These are phyloP conservation scores for Eciton burchellii DNA, from an alignment of 1,140 invertebrate genomes.

Conservation along the genomic window DNA sequence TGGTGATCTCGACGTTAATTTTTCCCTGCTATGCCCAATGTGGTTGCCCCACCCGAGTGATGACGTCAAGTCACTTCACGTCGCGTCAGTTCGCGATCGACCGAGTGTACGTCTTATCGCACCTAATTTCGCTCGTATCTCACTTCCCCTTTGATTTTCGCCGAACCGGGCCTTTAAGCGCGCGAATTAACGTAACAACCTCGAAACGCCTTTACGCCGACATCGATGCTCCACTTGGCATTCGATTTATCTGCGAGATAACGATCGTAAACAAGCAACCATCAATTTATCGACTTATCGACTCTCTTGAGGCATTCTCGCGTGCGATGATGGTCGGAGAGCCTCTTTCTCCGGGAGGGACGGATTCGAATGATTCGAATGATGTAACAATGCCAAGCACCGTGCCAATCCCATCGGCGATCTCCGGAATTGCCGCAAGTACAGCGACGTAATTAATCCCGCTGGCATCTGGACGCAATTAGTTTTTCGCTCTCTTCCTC, in stretches of 20 bases:
- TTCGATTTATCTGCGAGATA: no score
- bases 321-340: no score
- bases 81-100: constrained; percentile 1
- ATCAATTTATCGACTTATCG: no score
- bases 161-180: background rate
- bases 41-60: background rate
- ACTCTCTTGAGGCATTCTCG: no score
- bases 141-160: background rate
- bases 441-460: background rate
- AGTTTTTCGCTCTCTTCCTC: background rate
- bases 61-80: background rate
- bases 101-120: background rate
- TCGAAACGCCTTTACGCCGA: no score
- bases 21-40: no score
- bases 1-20: constrained; percentile 3
- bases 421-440: background rate
- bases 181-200: background rate
- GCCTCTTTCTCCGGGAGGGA: no score
- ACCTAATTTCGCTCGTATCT: background rate
- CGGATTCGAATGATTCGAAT: no score
- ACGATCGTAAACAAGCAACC: no score
- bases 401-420: no score
- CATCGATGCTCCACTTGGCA: no score
- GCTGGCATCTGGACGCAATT: background rate
- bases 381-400: background rate